Evolutionary conservation across 2,888 invertebrate species (phyloP).

Genomic region (Drosophila subquinaria): DNA sequence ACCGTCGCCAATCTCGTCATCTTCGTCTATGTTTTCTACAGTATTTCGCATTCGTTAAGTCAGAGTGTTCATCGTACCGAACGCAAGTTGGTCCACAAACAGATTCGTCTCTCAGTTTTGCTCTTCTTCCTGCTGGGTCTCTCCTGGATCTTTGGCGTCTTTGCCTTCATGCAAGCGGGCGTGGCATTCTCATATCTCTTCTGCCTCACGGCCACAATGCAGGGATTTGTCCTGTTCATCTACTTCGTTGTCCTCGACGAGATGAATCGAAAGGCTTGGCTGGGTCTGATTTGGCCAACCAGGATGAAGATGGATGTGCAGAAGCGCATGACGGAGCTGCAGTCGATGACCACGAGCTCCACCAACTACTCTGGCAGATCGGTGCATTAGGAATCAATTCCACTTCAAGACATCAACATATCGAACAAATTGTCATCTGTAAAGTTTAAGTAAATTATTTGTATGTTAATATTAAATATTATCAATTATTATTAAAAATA

Average conservation of each 20-base stretch:
- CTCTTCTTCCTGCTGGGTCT: constrained; percentile 88
- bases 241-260: constrained; percentile 88
- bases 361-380: constrained; percentile 27
- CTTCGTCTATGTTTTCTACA: constrained; percentile 86
- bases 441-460: constrained; percentile 32
- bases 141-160: constrained; percentile 88
- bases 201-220: constrained; percentile 88
- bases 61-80: constrained; percentile 81
- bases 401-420: neutral
- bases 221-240: constrained; percentile 88
- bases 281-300: constrained; percentile 46
- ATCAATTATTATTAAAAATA: neutral
- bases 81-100: constrained; percentile 84
- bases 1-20: constrained; percentile 87
- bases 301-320: constrained; percentile 38
- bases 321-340: constrained; percentile 46
- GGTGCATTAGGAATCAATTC: neutral
- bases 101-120: constrained; percentile 87
- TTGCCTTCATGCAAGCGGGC: constrained; percentile 86
- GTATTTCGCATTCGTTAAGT: constrained; percentile 84
- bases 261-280: constrained; percentile 81
- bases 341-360: constrained; percentile 52
- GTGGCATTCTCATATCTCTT: constrained; percentile 88
- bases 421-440: constrained; percentile 54
- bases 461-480: constrained; percentile 11